Evolutionary conservation across 2,113 vertebrate species (phyloP).

Genomic region (Muscicapa adusta): DNA sequence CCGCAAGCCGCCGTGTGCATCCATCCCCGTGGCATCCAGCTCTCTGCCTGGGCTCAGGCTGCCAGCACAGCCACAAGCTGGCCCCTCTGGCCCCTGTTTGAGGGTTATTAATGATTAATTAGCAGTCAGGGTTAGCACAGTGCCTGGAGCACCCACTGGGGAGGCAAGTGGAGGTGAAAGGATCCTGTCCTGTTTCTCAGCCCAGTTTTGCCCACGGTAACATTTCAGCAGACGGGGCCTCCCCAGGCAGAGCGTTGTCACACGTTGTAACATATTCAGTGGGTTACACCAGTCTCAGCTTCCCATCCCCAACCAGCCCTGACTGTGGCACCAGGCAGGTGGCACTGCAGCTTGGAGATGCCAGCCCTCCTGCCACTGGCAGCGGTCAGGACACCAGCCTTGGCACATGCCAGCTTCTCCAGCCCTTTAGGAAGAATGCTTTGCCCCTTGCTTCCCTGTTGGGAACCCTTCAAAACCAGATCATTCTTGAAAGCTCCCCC

Average conservation of each 20-base stretch:
- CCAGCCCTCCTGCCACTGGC: background rate
- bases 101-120: background rate
- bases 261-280: background rate
- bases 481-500: background rate
- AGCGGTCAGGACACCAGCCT: background rate
- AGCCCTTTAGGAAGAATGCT: background rate
- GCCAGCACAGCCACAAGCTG: rapidly evolving
- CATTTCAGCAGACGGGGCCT: background rate
- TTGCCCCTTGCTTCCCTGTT: background rate
- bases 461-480: background rate
- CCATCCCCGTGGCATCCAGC: background rate
- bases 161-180: rapidly evolving
- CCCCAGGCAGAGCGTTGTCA: background rate
- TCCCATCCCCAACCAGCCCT: background rate
- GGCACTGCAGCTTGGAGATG: rapidly evolving
- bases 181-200: background rate
- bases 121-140: background rate
- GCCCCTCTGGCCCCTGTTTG: background rate
- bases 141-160: background rate
- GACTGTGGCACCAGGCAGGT: background rate
- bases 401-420: rapidly evolving
- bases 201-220: background rate
- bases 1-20: rapidly evolving
- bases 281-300: background rate
- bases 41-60: background rate